These are phyloP conservation scores for Actenoides lindsayi DNA, from an alignment of 2,113 vertebrate species.

Conservation along the genomic window DNA sequence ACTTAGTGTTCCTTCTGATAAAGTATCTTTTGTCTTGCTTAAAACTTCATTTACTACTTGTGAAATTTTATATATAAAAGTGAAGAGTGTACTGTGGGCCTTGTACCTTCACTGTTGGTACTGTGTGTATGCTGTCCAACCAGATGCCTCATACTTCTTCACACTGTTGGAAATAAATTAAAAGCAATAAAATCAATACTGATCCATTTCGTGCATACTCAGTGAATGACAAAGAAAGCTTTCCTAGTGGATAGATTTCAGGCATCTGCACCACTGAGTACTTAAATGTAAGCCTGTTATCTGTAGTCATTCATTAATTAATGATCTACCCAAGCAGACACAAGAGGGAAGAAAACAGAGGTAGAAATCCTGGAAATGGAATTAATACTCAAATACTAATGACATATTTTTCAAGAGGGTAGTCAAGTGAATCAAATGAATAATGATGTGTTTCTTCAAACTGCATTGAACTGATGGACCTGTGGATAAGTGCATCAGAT, in stretches of 20 bases:
- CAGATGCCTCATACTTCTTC: not conserved
- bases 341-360: slow-evolving; percentile 31
- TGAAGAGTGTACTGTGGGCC: not conserved
- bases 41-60: not conserved
- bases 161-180: slow-evolving; percentile 50
- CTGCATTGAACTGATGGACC: not conserved
- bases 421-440: slow-evolving; percentile 64
- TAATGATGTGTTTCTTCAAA: slow-evolving; percentile 53
- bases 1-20: not conserved
- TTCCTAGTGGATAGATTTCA: slow-evolving; percentile 39
- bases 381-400: slow-evolving; percentile 53
- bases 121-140: not conserved
- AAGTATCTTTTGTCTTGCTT: not conserved
- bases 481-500: not conserved
- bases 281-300: slow-evolving; percentile 56
- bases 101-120: not conserved
- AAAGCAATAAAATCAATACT: slow-evolving; percentile 57
- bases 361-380: slow-evolving; percentile 58
- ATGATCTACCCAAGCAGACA: not conserved
- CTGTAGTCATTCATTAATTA: slow-evolving; percentile 58
- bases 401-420: slow-evolving; percentile 54
- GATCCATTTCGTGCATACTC: slow-evolving; percentile 35
- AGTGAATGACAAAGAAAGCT: slow-evolving; percentile 12
- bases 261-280: not conserved
- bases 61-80: not conserved